These are phyloP conservation scores for Centrocercus urophasianus DNA, from an alignment of 2,113 vertebrate genomes.

Conservation along the genomic window DNA sequence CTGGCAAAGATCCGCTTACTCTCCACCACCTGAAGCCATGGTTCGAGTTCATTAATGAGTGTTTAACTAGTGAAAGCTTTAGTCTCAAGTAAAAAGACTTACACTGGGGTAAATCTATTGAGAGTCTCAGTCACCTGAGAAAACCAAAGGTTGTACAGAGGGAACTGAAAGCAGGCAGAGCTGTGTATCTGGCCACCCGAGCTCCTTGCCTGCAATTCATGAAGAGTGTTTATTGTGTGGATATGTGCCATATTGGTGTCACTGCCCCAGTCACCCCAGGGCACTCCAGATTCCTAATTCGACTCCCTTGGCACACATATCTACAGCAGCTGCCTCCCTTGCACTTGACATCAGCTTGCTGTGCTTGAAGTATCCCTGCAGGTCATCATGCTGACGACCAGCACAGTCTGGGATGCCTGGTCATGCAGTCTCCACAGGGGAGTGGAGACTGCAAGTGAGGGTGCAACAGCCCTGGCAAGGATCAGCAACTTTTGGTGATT, in stretches of 20 bases:
- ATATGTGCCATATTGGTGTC: rapidly evolving
- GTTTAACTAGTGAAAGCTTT: background rate
- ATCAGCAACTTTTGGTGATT: background rate
- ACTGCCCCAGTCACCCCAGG: rapidly evolving
- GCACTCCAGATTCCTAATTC: background rate
- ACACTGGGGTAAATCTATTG: background rate
- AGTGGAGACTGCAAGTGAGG: background rate
- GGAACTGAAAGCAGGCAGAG: background rate
- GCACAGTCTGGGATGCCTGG: no score
- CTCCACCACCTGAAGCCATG: background rate
- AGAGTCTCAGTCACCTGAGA: background rate
- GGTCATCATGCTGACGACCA: no score
- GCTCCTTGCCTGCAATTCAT: rapidly evolving
- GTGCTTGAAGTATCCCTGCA: background rate
- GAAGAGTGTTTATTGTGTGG: background rate
- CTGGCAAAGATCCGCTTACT: background rate
- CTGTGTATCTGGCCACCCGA: background rate
- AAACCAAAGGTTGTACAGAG: background rate
- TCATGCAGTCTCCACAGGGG: no score
- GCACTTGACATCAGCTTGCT: background rate
- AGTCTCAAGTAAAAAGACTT: background rate
- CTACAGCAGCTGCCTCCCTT: background rate
- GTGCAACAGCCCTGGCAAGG: background rate
- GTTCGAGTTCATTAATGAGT: background rate
- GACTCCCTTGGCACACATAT: rapidly evolving